Conservation (phyloP, 2,113 vertebrate genomes). For the Pycnonotus jocosus region DNA sequence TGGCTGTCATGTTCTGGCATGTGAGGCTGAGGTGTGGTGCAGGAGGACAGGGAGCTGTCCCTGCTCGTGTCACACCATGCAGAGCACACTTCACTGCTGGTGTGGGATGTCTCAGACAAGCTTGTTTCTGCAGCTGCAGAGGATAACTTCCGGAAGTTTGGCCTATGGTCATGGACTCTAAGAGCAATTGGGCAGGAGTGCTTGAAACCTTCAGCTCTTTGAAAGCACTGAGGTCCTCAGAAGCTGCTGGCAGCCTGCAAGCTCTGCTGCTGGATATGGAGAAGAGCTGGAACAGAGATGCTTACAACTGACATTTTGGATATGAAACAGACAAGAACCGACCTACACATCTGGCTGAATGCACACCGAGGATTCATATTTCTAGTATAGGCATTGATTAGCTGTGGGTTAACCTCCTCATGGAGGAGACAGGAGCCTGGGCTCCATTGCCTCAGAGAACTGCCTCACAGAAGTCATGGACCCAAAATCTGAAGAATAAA, state of each 20-base stretch:
- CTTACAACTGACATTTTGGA: neutral
- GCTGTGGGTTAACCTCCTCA: neutral
- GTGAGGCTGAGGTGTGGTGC: neutral
- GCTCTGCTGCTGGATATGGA: neutral
- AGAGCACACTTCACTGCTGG: neutral
- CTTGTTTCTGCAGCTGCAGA: neutral
- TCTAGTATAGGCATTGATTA: neutral
- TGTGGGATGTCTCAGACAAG: fast-evolving
- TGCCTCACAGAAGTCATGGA: neutral
- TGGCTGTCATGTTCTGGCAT: fast-evolving
- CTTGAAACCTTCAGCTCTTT: neutral
- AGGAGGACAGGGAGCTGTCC: neutral
- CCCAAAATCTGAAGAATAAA: neutral
- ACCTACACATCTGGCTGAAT: neutral
- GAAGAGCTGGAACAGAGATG: neutral
- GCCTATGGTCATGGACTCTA: neutral
- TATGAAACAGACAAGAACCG: neutral
- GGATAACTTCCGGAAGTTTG: neutral
- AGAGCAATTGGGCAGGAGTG: neutral
- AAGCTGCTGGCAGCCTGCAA: neutral
- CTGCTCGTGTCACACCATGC: neutral
- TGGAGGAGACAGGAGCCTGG: neutral
- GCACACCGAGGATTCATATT: neutral
- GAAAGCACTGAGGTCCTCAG: neutral
- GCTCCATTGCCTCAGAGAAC: neutral